Conservation (phyloP, 2,797 vertebrate genomes). For the Phyllotis vaccarum region DNA sequence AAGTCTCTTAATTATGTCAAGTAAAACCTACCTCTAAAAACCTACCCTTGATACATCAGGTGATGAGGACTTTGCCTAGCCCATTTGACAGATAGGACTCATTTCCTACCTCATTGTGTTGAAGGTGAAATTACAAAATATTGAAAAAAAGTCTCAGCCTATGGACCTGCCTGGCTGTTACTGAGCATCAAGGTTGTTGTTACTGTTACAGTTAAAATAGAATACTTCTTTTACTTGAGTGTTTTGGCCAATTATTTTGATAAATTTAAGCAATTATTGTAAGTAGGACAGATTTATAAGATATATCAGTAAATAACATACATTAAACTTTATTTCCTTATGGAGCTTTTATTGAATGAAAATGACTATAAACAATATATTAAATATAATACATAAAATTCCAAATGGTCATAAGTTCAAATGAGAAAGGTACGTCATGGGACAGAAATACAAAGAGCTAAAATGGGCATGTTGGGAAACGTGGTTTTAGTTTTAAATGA, state of each 20-base stretch:
- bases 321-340: not conserved
- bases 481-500: not conserved
- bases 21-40: not conserved
- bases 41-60: not conserved
- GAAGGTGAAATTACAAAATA: constrained; percentile 36
- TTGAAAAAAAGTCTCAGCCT: not conserved
- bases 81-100: not conserved
- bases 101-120: not conserved
- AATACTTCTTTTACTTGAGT: constrained; percentile 14
- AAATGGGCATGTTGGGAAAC: not conserved
- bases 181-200: not conserved
- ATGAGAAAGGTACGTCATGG: not conserved
- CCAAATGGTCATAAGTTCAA: not conserved
- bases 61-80: not conserved
- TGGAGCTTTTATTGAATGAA: not conserved
- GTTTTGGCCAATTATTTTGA: constrained; percentile 5
- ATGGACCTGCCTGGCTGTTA: not conserved
- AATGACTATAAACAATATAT: not conserved
- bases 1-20: not conserved
- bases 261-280: not conserved
- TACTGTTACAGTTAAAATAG: not conserved
- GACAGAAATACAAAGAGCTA: not conserved
- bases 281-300: not conserved
- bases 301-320: not conserved
- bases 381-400: not conserved